Evolutionary conservation across 2,888 invertebrate species (phyloP).

Genomic region (Patella depressa): DNA sequence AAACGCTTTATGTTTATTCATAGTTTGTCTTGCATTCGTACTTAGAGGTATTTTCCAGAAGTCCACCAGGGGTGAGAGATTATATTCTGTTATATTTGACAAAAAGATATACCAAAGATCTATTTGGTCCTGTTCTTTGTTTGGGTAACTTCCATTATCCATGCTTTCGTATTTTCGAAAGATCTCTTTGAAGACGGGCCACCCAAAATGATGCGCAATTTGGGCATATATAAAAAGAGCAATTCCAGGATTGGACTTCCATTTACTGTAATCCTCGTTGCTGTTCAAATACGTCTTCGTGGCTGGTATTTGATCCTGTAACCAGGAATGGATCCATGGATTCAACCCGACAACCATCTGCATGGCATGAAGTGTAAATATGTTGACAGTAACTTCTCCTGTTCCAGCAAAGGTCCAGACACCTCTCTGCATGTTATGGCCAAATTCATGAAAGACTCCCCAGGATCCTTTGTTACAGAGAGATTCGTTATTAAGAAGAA

Average conservation of each 20-base stretch:
- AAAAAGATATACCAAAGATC: background rate
- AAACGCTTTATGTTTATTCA: background rate
- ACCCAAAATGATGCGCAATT: background rate
- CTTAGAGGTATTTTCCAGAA: conserved; percentile 1
- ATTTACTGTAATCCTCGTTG: background rate
- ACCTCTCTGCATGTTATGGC: background rate
- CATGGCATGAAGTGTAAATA: background rate
- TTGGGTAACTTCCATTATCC: background rate
- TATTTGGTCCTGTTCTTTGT: background rate
- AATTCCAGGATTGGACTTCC: background rate
- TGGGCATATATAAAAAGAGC: conserved; percentile 1
- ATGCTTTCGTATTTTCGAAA: background rate
- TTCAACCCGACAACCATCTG: background rate
- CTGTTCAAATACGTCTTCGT: background rate
- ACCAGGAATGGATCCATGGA: background rate
- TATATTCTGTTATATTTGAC: background rate
- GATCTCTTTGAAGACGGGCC: background rate
- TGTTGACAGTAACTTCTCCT: background rate
- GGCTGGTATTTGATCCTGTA: background rate
- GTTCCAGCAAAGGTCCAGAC: conserved; percentile 3
- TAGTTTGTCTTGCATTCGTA: background rate
- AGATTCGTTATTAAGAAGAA: background rate
- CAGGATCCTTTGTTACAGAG: background rate
- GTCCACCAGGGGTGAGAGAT: background rate
- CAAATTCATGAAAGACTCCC: conserved; percentile 1